Evolutionary conservation across 2,797 vertebrate species (phyloP).

Genomic region (Orestias chungarensis): DNA sequence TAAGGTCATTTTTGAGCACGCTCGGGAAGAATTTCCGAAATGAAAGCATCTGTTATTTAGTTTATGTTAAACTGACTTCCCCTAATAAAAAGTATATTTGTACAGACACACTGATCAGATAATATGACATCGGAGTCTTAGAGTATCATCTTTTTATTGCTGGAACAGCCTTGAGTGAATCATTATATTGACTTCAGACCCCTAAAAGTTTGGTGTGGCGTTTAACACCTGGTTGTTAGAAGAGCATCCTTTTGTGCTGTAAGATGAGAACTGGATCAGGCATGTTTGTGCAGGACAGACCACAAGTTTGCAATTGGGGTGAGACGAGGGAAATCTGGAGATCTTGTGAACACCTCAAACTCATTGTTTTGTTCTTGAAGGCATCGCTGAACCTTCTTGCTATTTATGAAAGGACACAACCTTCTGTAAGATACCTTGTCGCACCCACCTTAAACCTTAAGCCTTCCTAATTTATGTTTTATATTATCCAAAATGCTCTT

Average conservation of each 20-base stretch:
- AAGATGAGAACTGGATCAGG: no score
- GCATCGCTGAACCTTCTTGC: no score
- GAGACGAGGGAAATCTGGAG: background rate
- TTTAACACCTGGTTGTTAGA: no score
- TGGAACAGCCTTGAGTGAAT: no score
- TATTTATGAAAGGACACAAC: background rate
- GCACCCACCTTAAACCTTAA: background rate
- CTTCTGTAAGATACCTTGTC: background rate
- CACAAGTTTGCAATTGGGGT: background rate
- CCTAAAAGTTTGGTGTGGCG: background rate
- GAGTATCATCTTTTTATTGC: no score
- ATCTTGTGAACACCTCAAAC: background rate
- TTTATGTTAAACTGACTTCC: background rate
- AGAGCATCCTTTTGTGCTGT: no score
- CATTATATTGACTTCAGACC: background rate
- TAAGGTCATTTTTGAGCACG: background rate
- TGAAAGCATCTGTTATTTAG: background rate
- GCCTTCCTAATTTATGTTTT: background rate
- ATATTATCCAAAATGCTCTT: no score
- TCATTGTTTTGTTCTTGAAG: background rate
- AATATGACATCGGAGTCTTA: no score
- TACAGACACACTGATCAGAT: background rate
- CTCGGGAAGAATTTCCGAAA: background rate
- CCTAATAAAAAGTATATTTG: background rate
- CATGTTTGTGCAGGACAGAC: no score